Base-by-base conservation (phyloP, 1,140 invertebrate genomes). In the Drosophila elegans region DNA sequence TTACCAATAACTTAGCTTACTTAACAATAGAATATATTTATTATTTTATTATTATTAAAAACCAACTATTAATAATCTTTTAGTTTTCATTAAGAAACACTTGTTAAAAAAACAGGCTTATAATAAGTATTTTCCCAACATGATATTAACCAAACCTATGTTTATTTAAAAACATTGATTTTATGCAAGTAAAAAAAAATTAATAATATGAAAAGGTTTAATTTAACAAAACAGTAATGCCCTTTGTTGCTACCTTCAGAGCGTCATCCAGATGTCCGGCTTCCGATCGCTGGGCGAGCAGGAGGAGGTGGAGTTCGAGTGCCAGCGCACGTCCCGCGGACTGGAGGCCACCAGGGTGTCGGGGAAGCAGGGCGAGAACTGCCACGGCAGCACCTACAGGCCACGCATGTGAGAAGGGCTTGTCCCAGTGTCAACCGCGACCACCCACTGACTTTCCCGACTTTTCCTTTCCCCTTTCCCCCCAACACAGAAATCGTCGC, bases 221-320 rank as follows among this genome's bases (percentile, higher is more conserved):
- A 32, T 32, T 32, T 32, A 7, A 32, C 2, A 44, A 38, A 10
- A 38, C 36, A 38, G 3, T 38, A 10, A 38, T 38, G 9, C 9
- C 36, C 9, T 11, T 38, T 11, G 2, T 38, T 7, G 38, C 29
- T 25, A 32, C 29, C 29, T 45, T 34, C 93, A 98, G 97, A 97
- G 96, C 77, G 97, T 97, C 12, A 97, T 98, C 75, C 95, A 97
- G 93, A 97, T 97, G 96, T 93, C 94, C 45, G 97, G 97, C 2
- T 98, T 98, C 91, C 95, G 97, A 46, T 97, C 96, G 56, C 93
- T 98, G 66, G 97, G 96, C 2, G 97, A 98, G 80, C 96, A 97
- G 21, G 97, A 98, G 92, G 94, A 95, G 78, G 96, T 98, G 5
- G 97, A 97, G 90, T 97, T 97, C 92, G 96, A 97, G 80, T 97